Conservation (phyloP, 2,113 vertebrate species). For the Eublepharis macularius region DNA sequence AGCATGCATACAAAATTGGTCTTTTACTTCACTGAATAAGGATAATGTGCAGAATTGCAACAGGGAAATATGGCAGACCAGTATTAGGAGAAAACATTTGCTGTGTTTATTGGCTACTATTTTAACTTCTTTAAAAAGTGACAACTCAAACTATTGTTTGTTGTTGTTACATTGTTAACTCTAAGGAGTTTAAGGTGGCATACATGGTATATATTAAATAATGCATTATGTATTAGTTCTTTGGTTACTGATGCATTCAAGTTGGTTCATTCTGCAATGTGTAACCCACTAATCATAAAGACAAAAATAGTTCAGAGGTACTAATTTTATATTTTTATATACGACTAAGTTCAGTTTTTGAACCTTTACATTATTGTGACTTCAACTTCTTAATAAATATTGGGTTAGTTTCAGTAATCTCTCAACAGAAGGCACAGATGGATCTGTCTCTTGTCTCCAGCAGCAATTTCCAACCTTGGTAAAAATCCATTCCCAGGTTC, state of each 20-base stretch:
- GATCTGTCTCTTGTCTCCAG: too few relatives aligned
- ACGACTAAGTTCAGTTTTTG: background rate
- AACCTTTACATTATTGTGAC: background rate
- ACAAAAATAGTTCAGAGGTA: background rate
- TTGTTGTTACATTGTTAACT: too few relatives aligned
- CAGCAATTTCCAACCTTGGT: too few relatives aligned
- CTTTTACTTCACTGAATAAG: background rate
- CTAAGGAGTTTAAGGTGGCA: too few relatives aligned
- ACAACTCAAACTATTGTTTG: background rate
- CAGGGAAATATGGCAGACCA: background rate
- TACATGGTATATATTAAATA: too few relatives aligned
- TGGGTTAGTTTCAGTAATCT: background rate
- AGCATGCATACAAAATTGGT: background rate
- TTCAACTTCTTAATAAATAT: background rate
- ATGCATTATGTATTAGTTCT: background rate
- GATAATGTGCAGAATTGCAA: background rate
- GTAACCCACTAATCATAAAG: background rate
- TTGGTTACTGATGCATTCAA: background rate
- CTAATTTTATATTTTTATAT: too few relatives aligned
- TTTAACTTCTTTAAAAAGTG: background rate
- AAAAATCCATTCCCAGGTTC: too few relatives aligned
- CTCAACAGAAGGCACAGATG: too few relatives aligned
- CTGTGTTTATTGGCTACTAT: background rate
- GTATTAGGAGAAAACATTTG: background rate
- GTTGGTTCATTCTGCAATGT: background rate